Percentiles rank a stretch among this genome's conserved stretches.
These are phyloP conservation scores for Sepioteuthis lessoniana DNA, from an alignment of 2,888 invertebrate genomes.

Conservation along the genomic window DNA sequence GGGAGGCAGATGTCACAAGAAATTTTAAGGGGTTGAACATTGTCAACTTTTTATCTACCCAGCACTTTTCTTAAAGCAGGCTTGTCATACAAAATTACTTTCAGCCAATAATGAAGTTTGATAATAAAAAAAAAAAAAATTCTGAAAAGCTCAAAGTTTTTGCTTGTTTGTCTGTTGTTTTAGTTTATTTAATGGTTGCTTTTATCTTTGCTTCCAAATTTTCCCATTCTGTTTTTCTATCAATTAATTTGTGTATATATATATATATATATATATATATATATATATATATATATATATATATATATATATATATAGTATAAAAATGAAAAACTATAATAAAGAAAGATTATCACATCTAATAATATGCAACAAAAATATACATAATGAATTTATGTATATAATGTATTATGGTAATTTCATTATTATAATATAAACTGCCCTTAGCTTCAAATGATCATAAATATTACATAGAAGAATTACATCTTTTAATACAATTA, in stretches of 20 bases:
- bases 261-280: not conserved
- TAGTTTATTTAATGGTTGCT: not conserved
- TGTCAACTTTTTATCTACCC: not conserved
- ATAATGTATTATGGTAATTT: not conserved
- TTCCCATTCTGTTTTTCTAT: not conserved
- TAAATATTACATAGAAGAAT: not conserved
- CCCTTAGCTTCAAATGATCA: not conserved
- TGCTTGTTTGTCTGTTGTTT: too few relatives aligned
- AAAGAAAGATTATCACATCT: constrained; percentile 2
- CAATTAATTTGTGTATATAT: not conserved
- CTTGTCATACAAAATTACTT: not conserved
- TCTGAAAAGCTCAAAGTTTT: not conserved
- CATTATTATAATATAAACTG: not conserved
- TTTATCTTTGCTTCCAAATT: not conserved
- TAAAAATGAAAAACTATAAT: not conserved
- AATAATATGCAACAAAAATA: not conserved
- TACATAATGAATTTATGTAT: not conserved
- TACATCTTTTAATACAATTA: too few relatives aligned
- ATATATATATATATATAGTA: not conserved
- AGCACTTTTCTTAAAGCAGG: not conserved
- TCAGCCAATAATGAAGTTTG: not conserved
- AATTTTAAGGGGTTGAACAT: not conserved
- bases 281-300: not conserved
- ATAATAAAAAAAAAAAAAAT: not conserved
- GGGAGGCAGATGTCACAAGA: not conserved